phyloP scores from a whole-genome alignment of 1,140 invertebrate genomes.

The Drosophila triauraria region DNA sequence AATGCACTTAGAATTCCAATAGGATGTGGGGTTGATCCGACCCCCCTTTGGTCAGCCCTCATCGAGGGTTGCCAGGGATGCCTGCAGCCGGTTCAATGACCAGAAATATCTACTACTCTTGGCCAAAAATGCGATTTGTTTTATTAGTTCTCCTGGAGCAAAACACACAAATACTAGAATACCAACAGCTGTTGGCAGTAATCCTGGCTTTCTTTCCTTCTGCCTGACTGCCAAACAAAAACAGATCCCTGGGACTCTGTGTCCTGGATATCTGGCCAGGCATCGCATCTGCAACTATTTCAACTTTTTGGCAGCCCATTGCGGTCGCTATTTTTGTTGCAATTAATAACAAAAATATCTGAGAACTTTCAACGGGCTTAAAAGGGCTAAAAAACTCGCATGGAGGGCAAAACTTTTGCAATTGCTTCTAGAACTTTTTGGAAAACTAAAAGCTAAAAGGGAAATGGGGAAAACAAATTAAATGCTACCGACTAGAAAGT shows the following conservation, averaged over 20 bases:
- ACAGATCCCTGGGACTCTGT: constrained; percentile 34
- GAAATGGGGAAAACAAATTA: constrained; percentile 15
- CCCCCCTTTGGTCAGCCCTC: constrained; percentile 41
- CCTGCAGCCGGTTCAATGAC: constrained; percentile 65
- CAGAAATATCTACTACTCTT: constrained; percentile 66
- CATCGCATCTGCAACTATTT: constrained; percentile 51
- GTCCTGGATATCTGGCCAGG: constrained; percentile 40
- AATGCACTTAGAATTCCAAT: constrained; percentile 70
- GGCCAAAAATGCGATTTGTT: constrained; percentile 80
- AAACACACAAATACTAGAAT: constrained; percentile 42
- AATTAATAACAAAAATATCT: constrained; percentile 75
- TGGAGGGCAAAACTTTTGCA: constrained; percentile 51
- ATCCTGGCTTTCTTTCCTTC: constrained; percentile 12
- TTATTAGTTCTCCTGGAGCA: constrained; percentile 67
- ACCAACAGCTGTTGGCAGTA: constrained; percentile 69
- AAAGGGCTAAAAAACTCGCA: constrained; percentile 18
- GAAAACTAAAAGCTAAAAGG: constrained; percentile 59
- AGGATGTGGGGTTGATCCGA: constrained; percentile 53
- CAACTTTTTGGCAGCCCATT: constrained; percentile 71
- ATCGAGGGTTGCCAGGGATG: constrained; percentile 32
- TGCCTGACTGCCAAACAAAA: constrained; percentile 45
- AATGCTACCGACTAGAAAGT: constrained; percentile 1
- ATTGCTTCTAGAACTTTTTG: constrained; percentile 72
- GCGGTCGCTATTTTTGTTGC: constrained; percentile 51
- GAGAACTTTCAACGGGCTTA: constrained; percentile 29